These are phyloP conservation scores for Promerops cafer DNA, from an alignment of 2,113 vertebrate genomes.

Conservation along the genomic window DNA sequence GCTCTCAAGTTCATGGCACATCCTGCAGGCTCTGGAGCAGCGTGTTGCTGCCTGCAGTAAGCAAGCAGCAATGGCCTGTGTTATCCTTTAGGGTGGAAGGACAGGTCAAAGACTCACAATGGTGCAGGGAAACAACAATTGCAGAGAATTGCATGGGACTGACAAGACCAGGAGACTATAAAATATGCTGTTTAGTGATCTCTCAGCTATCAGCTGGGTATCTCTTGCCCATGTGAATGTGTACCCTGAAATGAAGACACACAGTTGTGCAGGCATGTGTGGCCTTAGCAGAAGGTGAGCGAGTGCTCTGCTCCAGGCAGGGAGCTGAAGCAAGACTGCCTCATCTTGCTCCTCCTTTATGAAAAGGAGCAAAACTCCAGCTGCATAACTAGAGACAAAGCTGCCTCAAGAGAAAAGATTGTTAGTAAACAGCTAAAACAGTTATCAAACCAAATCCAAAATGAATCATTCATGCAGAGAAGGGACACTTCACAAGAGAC, in stretches of 20 bases:
- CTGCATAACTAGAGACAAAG: conserved; percentile 2
- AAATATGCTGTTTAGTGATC: not conserved
- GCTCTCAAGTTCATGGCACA: not conserved
- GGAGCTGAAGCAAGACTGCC: not conserved
- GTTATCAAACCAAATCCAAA: conserved; percentile 37
- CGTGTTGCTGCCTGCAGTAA: not conserved
- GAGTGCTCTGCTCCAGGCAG: not conserved
- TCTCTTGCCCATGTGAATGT: not conserved
- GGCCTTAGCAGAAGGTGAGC: not conserved
- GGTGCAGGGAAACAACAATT: not conserved
- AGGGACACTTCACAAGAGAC: conserved; percentile 34
- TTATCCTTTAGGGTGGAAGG: not conserved
- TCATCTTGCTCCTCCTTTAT: not conserved
- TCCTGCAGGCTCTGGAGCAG: not conserved
- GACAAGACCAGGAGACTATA: not conserved
- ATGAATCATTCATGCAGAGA: conserved; percentile 25
- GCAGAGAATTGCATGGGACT: not conserved
- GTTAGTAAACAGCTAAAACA: conserved; percentile 46
- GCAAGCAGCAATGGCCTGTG: not conserved
- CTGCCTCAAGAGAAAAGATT: conserved; percentile 22
- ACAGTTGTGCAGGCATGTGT: not conserved
- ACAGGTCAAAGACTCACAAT: fast-evolving
- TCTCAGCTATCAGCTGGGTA: not conserved
- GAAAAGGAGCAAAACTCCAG: not conserved
- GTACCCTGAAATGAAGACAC: not conserved